Percentiles rank a stretch among this genome's conserved stretches.
Evolutionary conservation across 2,888 invertebrate genomes (phyloP).

Genomic region (Ferdinandea cuprea): DNA sequence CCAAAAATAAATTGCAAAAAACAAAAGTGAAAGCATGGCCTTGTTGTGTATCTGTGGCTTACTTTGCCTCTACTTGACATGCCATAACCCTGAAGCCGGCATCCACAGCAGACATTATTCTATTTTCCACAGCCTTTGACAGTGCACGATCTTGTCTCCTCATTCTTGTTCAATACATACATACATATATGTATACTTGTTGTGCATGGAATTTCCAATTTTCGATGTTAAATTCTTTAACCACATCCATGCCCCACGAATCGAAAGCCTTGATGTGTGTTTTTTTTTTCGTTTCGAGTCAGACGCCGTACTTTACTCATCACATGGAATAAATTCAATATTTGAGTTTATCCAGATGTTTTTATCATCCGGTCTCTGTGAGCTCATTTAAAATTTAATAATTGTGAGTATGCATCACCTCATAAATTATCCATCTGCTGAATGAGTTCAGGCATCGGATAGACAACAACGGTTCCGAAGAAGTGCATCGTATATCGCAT

Average conservation of each 20-base stretch:
- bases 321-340: slow-evolving; percentile 61
- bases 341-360: slow-evolving; percentile 67
- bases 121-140: slow-evolving; percentile 45
- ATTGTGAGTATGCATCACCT: slow-evolving; percentile 49
- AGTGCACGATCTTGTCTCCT: slow-evolving; percentile 24
- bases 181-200: no score
- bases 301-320: slow-evolving; percentile 58
- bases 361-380: slow-evolving; percentile 34
- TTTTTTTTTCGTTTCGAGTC: slow-evolving; percentile 5
- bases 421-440: slow-evolving; percentile 58
- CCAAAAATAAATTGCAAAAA: neutral
- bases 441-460: slow-evolving; percentile 26
- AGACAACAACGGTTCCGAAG: neutral
- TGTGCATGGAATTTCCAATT: slow-evolving; percentile 48
- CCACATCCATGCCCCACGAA: slow-evolving; percentile 15
- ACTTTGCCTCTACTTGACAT: slow-evolving; percentile 56
- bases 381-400: slow-evolving; percentile 58
- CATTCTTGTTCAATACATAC: slow-evolving; percentile 22
- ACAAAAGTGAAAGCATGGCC: neutral
- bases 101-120: slow-evolving; percentile 43
- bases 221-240: slow-evolving; percentile 64
- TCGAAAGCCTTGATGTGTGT: neutral
- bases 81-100: slow-evolving; percentile 42
- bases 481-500: slow-evolving; percentile 37
- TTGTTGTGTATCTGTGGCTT: slow-evolving; percentile 23